Evolutionary conservation across 2,113 vertebrate genomes (phyloP).

Genomic region (Isichthys henryi): DNA sequence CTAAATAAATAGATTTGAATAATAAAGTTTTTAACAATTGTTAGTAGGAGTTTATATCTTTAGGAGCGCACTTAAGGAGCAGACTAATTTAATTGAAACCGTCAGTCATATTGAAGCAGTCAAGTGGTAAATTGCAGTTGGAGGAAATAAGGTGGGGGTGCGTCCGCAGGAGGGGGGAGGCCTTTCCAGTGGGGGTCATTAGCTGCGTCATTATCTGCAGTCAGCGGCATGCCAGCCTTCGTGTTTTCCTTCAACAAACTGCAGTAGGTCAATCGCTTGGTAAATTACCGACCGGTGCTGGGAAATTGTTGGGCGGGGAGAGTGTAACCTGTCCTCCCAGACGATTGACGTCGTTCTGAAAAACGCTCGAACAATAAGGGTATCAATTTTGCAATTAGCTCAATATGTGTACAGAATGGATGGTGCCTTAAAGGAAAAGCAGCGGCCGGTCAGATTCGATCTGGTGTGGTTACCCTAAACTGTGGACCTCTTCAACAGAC

Average conservation of each 20-base stretch:
- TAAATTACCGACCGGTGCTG: slow-evolving; percentile 37
- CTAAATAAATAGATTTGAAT: background rate
- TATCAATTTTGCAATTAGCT: slow-evolving; percentile 41
- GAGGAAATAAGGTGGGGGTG: slow-evolving; percentile 46
- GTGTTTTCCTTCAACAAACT: slow-evolving; percentile 41
- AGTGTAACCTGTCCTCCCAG: slow-evolving; percentile 37
- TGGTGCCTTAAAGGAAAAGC: slow-evolving; percentile 27
- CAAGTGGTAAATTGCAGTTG: slow-evolving; percentile 52
- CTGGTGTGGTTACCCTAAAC: background rate
- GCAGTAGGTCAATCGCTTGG: slow-evolving; percentile 40
- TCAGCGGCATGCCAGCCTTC: slow-evolving; percentile 30
- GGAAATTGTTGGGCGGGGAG: slow-evolving; percentile 32
- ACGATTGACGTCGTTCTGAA: slow-evolving; percentile 34
- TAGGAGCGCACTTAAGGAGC: slow-evolving; percentile 38
- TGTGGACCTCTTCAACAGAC: background rate
- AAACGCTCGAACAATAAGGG: slow-evolving; percentile 29
- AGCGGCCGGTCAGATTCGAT: background rate
- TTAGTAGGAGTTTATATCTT: background rate
- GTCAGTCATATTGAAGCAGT: slow-evolving; percentile 46
- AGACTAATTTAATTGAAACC: slow-evolving; percentile 38
- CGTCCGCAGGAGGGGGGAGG: slow-evolving; percentile 30
- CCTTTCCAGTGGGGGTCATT: slow-evolving; percentile 16
- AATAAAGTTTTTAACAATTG: background rate
- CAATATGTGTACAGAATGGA: slow-evolving; percentile 31
- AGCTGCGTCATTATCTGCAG: slow-evolving; percentile 30